Base-by-base conservation (phyloP, 1,140 invertebrate species). In the Rhagoletis zephyria region DNA sequence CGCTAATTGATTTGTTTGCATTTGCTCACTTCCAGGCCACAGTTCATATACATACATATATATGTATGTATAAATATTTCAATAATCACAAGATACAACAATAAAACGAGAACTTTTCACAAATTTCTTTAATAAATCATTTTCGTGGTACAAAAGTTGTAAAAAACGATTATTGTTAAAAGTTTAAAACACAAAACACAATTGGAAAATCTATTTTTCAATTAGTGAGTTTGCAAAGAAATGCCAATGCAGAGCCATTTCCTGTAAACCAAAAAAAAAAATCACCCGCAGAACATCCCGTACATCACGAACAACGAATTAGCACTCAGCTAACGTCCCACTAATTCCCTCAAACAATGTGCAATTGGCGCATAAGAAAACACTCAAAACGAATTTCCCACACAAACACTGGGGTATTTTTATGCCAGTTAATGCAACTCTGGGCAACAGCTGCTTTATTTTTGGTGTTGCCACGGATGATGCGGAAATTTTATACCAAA, bases 1-100 rank as follows among this genome's bases (percentile, higher is more conserved):
- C 56, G 74, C 74, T 81, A 81, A 81, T 81, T 81, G 74, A 81
- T 81, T 81, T 81, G 74, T 81, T 59, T 81, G 45, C 74, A 51
- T 81, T 81, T 81, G 45, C 74, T 56, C 45, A 74, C 67, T 42
- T 74, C 67, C 67, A 74, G 67, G 67, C 67, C 42, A 48, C 67
- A 4, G 14, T 48, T n/a, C 51, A 45, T 74, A 30, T 30, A 30
- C 30, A 30, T 30, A 30, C 30, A 30, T 30, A 30, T 1, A 30
- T 30, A 30, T 30, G 30, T 30, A 30, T 30, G 30, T 30, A 30
- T 30, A 30, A 30, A 30, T 30, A 67, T 12, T 10, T 67, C 30
- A 12, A 48, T n/a, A 48, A 48, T 48, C 67, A 48, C 67, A 48
- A 48, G 14, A 56, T 56, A 56, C 51, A n/a, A n/a, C 65, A 74